Conservation (phyloP, 2,888 invertebrate species). For the Lasioglossum calceatum region DNA sequence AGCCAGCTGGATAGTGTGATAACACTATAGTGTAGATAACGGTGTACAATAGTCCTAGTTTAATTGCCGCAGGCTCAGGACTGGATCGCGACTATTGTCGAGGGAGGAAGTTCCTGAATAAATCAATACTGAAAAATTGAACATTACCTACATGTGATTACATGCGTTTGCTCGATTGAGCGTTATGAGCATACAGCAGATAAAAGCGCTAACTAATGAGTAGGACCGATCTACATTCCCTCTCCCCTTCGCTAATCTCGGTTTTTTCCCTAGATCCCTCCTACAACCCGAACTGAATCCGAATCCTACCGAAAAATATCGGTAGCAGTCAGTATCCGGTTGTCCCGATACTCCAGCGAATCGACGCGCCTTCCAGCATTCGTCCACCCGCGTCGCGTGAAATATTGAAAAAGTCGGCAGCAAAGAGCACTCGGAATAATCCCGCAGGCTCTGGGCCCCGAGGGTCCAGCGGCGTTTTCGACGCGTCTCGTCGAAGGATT, state of each 20-base stretch:
- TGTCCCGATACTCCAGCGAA: background rate
- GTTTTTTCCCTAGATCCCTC: background rate
- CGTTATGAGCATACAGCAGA: background rate
- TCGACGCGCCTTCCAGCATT: background rate
- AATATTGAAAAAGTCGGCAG: background rate
- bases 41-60: background rate
- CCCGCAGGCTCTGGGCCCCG: background rate
- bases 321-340: background rate
- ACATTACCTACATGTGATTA: background rate
- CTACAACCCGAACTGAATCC: background rate
- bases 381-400: background rate
- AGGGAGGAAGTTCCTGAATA: background rate
- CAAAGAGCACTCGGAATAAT: background rate
- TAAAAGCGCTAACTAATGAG: background rate
- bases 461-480: background rate
- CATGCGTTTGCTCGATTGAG: background rate
- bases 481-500: constrained; percentile 30
- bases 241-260: too few relatives aligned
- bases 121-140: background rate
- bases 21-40: background rate
- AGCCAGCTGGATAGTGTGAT: background rate
- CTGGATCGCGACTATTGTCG: background rate
- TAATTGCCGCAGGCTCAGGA: background rate
- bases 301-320: background rate
- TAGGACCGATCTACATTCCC: background rate